Evolutionary conservation across 2,113 vertebrate genomes (phyloP), one percentile per base, ranked within the genome.

Genomic region (Microtus pennsylvanicus): DNA sequence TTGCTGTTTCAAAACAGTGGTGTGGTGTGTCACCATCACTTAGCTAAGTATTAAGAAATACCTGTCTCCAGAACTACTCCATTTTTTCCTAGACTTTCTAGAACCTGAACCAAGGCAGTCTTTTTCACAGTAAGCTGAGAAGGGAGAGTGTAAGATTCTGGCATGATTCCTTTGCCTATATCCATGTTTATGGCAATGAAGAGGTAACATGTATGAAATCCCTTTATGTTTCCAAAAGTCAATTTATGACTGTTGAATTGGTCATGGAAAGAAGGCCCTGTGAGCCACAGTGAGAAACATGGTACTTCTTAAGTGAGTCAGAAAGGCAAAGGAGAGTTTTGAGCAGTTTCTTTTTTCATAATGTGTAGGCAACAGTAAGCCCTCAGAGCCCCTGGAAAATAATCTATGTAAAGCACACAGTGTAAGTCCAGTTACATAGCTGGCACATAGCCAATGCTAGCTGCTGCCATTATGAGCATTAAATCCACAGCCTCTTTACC

Each of bases 401-500:
- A 91, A 78, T 78, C 42, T 86, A 90, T 78, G 77, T 67, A 92
- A 82, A 83, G 81, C 86, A 89, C 89, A 95, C 10, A 70, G 13
- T n/a, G 42, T 38, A 58, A 89, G 52, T 22, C 21, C 81, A 63
- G 91, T 94, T 94, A 91, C 14, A 38, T 82, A 96, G 96, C 33
- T 82, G 72, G 92, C 45, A 61, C 58, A 88, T 89, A 94, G 92
- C 76, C 94, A 96, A 95, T 88, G 72, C 45, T 80, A 35, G 75
- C 72, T 42, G 22, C 80, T 30, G 69, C 67, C 14, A 19, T 87
- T 82, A 94, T 75, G 75, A 87, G 77, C 82, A 91, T 96, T 96
- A 94, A 93, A 92, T 94, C 96, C 61, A 89, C 75, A 78, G 67
- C 61, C 61, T 55, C 90, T 93, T 90, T 92, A 81, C 77, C 47